phyloP scores from a whole-genome alignment of 2,113 vertebrate genomes.

The Oryzias woworae region DNA sequence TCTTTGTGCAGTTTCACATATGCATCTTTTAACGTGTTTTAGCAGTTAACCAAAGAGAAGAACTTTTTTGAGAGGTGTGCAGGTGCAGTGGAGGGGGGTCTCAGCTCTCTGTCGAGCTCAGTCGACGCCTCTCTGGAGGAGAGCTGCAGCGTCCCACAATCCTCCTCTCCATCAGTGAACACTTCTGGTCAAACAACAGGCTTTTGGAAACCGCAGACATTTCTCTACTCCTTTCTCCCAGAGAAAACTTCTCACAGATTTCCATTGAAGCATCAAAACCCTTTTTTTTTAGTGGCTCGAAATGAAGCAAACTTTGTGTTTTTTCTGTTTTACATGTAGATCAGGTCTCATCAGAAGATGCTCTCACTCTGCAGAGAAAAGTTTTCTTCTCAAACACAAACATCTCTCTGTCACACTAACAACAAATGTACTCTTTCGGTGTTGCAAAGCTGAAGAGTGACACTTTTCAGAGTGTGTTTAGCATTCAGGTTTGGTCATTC shows the following conservation, averaged over 20 bases:
- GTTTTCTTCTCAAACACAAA: slow-evolving; percentile 73
- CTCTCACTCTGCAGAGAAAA: slow-evolving; percentile 45
- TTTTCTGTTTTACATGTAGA: slow-evolving; percentile 53
- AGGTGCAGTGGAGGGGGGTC: too few species aligned
- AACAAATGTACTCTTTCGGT: slow-evolving; percentile 89
- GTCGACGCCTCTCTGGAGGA: slow-evolving; percentile 25
- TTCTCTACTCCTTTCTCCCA: slow-evolving; percentile 20
- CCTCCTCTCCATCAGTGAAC: slow-evolving; percentile 19
- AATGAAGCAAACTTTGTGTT: slow-evolving; percentile 26
- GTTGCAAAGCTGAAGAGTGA: slow-evolving; percentile 88
- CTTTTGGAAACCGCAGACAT: slow-evolving; percentile 27
- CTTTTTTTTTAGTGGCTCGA: slow-evolving; percentile 10
- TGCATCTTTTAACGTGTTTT: too few species aligned
- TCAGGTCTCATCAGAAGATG: slow-evolving; percentile 35
- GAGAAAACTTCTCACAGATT: slow-evolving; percentile 17
- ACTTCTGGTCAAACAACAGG: slow-evolving; percentile 8
- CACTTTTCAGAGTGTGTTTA: slow-evolving; percentile 96
- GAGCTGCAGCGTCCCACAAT: slow-evolving; percentile 7
- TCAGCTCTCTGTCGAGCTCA: slow-evolving; percentile 23
- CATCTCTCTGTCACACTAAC: slow-evolving; percentile 72
- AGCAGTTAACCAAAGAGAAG: too few species aligned
- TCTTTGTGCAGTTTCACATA: too few species aligned
- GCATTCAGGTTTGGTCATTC: slow-evolving; percentile 88
- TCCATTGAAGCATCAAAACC: slow-evolving; percentile 21
- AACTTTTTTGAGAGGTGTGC: too few species aligned